A percentile compares a stretch with the other conserved stretches of the same genome.
These are phyloP conservation scores for Heloderma charlesbogerti DNA, from an alignment of 2,113 vertebrate species.

Conservation along the genomic window DNA sequence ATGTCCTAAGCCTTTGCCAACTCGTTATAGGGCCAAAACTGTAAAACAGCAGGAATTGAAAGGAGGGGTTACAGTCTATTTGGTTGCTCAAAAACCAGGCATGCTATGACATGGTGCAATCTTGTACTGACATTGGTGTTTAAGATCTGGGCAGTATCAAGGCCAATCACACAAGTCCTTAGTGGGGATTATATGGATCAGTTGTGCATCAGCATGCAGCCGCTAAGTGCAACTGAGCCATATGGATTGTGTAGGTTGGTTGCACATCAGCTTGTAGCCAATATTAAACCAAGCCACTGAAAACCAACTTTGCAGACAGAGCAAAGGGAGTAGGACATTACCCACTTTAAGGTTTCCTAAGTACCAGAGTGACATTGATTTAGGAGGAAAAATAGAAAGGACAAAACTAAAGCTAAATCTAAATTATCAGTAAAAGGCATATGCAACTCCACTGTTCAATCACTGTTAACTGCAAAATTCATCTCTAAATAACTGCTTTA, in stretches of 20 bases:
- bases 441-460: background rate
- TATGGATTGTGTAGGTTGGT: background rate
- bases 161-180: background rate
- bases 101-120: background rate
- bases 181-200: background rate
- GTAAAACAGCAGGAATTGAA: background rate
- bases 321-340: background rate
- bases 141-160: background rate
- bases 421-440: background rate
- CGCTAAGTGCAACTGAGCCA: background rate
- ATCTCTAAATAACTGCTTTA: background rate
- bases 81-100: background rate
- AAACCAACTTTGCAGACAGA: background rate
- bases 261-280: background rate
- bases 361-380: background rate
- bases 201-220: background rate
- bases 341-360: background rate
- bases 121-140: background rate
- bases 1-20: background rate
- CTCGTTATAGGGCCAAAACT: background rate
- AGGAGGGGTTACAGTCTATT: too few species aligned
- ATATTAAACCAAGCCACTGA: background rate
- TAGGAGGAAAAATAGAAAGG: background rate
- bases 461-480: background rate
- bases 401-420: background rate